Conservation (phyloP, 23 tunicate species). For the Botrylloides violaceus region DNA sequence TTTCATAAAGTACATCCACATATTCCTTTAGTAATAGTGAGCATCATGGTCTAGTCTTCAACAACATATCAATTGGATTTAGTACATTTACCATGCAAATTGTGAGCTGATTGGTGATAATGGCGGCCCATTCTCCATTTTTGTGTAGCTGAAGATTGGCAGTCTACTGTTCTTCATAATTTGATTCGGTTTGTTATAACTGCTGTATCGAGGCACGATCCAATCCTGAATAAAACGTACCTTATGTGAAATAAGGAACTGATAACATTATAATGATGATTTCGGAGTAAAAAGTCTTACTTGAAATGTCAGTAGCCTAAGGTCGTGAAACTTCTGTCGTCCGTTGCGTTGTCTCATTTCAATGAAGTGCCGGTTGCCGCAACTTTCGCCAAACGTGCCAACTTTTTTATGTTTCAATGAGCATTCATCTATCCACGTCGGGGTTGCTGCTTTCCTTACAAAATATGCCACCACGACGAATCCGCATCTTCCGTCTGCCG, state of each 20-base stretch:
- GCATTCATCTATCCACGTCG: too few species aligned
- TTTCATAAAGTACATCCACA: neutral
- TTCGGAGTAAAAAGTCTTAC: neutral
- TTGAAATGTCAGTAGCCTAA: slow-evolving; percentile 19
- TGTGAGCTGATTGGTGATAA: slow-evolving; percentile 14
- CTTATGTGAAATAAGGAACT: neutral
- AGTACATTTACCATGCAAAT: slow-evolving; percentile 20
- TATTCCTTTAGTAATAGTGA: neutral
- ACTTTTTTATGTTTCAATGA: too few species aligned
- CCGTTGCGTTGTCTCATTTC: slow-evolving; percentile 21
- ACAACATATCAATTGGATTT: neutral
- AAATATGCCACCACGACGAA: too few species aligned
- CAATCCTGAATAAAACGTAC: slow-evolving; percentile 15
- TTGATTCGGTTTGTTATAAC: neutral
- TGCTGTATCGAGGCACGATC: slow-evolving; percentile 20
- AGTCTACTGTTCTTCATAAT: slow-evolving; percentile 6
- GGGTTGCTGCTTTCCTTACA: too few species aligned
- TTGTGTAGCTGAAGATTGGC: slow-evolving; percentile 24
- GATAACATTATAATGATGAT: neutral
- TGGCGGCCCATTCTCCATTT: slow-evolving; percentile 22
- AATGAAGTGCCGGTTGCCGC: too few species aligned
- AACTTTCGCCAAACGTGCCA: too few species aligned
- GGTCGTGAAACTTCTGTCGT: slow-evolving; percentile 18
- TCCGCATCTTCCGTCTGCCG: too few species aligned
- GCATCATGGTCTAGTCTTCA: neutral